A percentile compares a stretch with the other conserved stretches of the same genome.
Evolutionary conservation across 1,140 invertebrate genomes (phyloP).

Genomic region (Adoxophyes honmai): DNA sequence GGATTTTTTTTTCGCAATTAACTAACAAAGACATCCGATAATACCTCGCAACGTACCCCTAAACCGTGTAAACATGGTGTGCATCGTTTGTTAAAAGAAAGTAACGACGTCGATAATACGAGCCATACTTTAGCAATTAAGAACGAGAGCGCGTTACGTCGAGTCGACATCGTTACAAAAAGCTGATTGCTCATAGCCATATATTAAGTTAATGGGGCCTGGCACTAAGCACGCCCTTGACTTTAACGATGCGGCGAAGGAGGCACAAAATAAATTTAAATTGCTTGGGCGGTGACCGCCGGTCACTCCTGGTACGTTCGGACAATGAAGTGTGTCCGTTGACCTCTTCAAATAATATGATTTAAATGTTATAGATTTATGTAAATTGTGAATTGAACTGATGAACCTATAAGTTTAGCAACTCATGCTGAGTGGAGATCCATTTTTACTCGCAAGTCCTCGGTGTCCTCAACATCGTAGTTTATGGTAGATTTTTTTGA

Average conservation of each 20-base stretch:
- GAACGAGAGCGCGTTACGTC: constrained; percentile 26
- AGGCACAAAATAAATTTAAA: constrained; percentile 55
- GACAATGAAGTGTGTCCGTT: constrained; percentile 3
- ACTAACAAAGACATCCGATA: too few species aligned
- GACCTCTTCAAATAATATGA: constrained; percentile 12
- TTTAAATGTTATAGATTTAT: background rate
- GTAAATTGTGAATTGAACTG: too few species aligned
- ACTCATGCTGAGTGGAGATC: too few species aligned
- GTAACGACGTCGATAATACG: constrained; percentile 33
- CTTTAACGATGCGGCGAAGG: constrained; percentile 45
- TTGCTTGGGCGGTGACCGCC: constrained; percentile 37
- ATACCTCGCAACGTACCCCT: too few species aligned
- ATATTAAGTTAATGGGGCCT: constrained; percentile 51
- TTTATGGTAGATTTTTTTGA: too few species aligned
- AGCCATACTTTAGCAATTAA: constrained; percentile 39
- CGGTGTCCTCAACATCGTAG: too few species aligned
- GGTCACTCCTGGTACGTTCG: constrained; percentile 20
- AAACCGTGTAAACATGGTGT: too few species aligned
- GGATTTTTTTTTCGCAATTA: too few species aligned
- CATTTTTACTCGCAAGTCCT: too few species aligned
- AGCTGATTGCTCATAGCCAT: constrained; percentile 43
- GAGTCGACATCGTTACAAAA: constrained; percentile 39
- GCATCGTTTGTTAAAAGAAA: constrained; percentile 12
- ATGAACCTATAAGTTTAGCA: too few species aligned
- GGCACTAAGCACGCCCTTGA: constrained; percentile 52